phyloP scores from a whole-genome alignment of 2,113 vertebrate species.

The Tichodroma muraria region DNA sequence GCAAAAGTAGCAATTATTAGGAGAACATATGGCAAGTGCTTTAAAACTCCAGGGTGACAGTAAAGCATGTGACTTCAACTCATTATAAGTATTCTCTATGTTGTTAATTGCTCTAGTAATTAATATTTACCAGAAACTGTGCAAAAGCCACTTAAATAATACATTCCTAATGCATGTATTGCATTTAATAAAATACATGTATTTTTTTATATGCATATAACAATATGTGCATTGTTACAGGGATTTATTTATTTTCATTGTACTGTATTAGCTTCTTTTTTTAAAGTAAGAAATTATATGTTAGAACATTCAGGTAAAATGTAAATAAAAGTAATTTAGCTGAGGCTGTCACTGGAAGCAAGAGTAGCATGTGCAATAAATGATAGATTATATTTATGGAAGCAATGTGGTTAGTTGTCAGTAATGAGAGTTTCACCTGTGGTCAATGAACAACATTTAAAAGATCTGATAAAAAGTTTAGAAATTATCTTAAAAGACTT shows the following conservation, averaged over 20 bases:
- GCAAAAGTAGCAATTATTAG: slow-evolving; percentile 57
- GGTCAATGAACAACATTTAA: neutral
- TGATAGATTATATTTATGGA: neutral
- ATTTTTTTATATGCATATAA: too few species aligned
- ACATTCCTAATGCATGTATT: neutral
- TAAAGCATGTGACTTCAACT: slow-evolving; percentile 56
- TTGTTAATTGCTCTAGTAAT: slow-evolving; percentile 57
- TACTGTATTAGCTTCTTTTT: neutral
- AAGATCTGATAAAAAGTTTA: neutral
- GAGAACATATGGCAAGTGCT: slow-evolving; percentile 63
- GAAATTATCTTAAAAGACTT: neutral
- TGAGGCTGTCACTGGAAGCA: neutral
- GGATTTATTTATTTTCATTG: neutral
- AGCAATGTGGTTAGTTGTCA: neutral
- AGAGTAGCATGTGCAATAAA: neutral
- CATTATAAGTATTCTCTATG: slow-evolving; percentile 56
- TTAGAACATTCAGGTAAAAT: neutral
- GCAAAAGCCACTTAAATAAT: slow-evolving; percentile 17
- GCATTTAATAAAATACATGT: neutral
- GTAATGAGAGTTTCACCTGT: neutral
- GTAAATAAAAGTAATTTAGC: neutral
- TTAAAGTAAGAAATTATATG: neutral
- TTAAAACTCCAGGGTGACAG: slow-evolving; percentile 53
- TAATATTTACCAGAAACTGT: slow-evolving; percentile 56
- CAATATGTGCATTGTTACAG: too few species aligned